Evolutionary conservation across 2,113 vertebrate species (phyloP).

Genomic region (Eptatretus burgeri): DNA sequence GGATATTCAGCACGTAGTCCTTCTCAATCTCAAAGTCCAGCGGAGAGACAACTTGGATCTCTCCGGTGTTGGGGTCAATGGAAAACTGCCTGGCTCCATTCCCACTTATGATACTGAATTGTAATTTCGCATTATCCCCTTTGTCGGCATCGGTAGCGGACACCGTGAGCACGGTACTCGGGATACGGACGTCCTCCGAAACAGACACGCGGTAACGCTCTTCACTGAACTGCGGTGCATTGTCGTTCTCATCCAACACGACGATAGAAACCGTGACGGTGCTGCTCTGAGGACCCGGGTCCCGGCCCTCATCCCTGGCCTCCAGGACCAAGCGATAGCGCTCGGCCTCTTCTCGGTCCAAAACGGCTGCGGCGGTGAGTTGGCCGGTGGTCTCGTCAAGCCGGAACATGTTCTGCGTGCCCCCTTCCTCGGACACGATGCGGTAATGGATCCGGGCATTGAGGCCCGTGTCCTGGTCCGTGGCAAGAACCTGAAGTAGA

Average conservation of each 20-base stretch:
- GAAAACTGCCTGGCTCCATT: slow-evolving; percentile 82
- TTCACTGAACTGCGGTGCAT: slow-evolving; percentile 78
- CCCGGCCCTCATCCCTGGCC: slow-evolving; percentile 66
- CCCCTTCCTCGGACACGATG: slow-evolving; percentile 37
- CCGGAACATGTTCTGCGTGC: slow-evolving; percentile 33
- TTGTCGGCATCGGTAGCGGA: slow-evolving; percentile 61
- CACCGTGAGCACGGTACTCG: slow-evolving; percentile 53
- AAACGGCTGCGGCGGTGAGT: slow-evolving; percentile 57
- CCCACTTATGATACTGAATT: slow-evolving; percentile 89
- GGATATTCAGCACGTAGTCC: slow-evolving; percentile 56
- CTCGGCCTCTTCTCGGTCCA: slow-evolving; percentile 70
- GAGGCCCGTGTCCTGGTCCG: slow-evolving; percentile 47
- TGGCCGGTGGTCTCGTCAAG: slow-evolving; percentile 68
- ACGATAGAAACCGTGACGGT: slow-evolving; percentile 65
- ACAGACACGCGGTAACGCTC: slow-evolving; percentile 82
- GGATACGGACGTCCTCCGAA: slow-evolving; percentile 55
- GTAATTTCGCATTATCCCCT: slow-evolving; percentile 58
- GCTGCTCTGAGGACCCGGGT: slow-evolving; percentile 49
- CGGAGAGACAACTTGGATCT: slow-evolving; percentile 65
- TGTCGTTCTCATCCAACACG: slow-evolving; percentile 88
- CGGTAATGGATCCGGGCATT: slow-evolving; percentile 88
- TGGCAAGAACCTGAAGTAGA: slow-evolving; percentile 71
- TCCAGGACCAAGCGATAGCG: slow-evolving; percentile 67
- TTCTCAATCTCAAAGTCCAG: slow-evolving; percentile 71
- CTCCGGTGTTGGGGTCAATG: slow-evolving; percentile 67